A percentile compares a stretch with the other conserved stretches of the same genome.
Conservation (phyloP, 2,797 vertebrate species). For the Brotula barbata region DNA sequence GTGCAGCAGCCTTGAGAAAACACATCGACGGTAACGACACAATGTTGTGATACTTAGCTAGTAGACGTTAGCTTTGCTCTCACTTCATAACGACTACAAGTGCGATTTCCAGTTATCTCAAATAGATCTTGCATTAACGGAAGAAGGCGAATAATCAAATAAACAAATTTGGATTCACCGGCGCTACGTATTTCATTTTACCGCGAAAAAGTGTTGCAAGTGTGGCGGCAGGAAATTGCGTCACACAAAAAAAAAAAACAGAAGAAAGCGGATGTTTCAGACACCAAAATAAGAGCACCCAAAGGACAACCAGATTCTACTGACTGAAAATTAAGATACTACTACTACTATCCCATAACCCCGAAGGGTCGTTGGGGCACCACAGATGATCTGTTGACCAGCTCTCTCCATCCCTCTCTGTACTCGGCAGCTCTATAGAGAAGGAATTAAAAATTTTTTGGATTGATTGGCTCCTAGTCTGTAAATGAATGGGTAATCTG, state of each 20-base stretch:
- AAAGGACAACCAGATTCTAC: too few relatives aligned
- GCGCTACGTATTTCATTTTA: slow-evolving; percentile 59
- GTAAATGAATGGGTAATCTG: too few relatives aligned
- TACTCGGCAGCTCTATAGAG: too few relatives aligned
- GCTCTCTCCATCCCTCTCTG: too few relatives aligned
- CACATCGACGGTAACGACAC: too few relatives aligned
- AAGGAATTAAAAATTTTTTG: too few relatives aligned
- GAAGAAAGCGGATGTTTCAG: slow-evolving; percentile 11
- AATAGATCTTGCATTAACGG: rapidly evolving
- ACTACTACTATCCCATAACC: too few relatives aligned
- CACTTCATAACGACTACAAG: slow-evolving; percentile 25
- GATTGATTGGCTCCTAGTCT: too few relatives aligned
- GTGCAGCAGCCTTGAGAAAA: too few relatives aligned
- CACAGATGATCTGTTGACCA: too few relatives aligned
- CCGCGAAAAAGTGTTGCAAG: slow-evolving; percentile 65
- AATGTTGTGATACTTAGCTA: background rate
- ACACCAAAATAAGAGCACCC: slow-evolving; percentile 24
- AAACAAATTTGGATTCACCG: background rate
- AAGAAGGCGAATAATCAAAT: rapidly evolving
- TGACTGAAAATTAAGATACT: too few relatives aligned
- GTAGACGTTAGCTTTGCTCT: slow-evolving; percentile 20
- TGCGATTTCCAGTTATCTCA: background rate
- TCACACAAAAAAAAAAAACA: slow-evolving; percentile 21
- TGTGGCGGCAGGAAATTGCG: slow-evolving; percentile 63
- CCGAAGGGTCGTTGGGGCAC: too few relatives aligned